These are phyloP conservation scores for Drosophila gunungcola DNA, from an alignment of 1,140 invertebrate genomes.

Conservation along the genomic window DNA sequence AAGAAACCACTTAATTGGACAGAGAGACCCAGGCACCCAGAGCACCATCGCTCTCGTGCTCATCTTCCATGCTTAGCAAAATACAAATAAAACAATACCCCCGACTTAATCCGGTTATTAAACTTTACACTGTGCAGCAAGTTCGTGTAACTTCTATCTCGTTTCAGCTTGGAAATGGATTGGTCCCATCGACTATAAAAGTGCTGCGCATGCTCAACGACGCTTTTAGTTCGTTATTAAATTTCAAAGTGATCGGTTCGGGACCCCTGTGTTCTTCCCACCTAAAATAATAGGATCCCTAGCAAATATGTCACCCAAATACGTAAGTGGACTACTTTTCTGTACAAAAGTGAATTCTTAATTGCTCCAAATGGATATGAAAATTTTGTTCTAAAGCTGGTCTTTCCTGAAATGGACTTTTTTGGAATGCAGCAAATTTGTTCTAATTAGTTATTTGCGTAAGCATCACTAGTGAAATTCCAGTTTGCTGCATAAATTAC, in stretches of 20 bases:
- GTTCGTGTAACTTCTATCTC: slow-evolving; percentile 52
- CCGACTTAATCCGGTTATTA: slow-evolving; percentile 77
- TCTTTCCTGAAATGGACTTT: slow-evolving; percentile 27
- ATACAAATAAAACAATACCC: slow-evolving; percentile 35
- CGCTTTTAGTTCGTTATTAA: slow-evolving; percentile 72
- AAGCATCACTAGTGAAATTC: slow-evolving; percentile 31
- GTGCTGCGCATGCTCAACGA: slow-evolving; percentile 57
- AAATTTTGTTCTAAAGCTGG: slow-evolving; percentile 12
- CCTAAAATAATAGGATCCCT: slow-evolving; percentile 10
- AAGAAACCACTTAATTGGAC: slow-evolving; percentile 33
- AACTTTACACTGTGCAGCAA: slow-evolving; percentile 65
- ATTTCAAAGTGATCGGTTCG: slow-evolving; percentile 45
- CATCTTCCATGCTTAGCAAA: slow-evolving; percentile 23
- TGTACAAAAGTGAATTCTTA: slow-evolving; percentile 23
- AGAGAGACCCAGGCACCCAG: slow-evolving; percentile 13
- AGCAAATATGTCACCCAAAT: slow-evolving; percentile 50
- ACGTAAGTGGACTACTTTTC: slow-evolving; percentile 55
- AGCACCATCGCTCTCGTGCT: slow-evolving; percentile 12
- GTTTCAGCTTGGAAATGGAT: slow-evolving; percentile 25
- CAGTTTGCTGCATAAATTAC: slow-evolving; percentile 40
- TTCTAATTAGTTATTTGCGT: slow-evolving; percentile 46
- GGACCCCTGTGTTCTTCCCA: slow-evolving; percentile 3
- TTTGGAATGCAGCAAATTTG: slow-evolving; percentile 39
- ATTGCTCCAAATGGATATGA: slow-evolving; percentile 20
- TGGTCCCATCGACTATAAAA: slow-evolving; percentile 57